Conservation (phyloP, 2,113 vertebrate species). For the Notothenia rossii region DNA sequence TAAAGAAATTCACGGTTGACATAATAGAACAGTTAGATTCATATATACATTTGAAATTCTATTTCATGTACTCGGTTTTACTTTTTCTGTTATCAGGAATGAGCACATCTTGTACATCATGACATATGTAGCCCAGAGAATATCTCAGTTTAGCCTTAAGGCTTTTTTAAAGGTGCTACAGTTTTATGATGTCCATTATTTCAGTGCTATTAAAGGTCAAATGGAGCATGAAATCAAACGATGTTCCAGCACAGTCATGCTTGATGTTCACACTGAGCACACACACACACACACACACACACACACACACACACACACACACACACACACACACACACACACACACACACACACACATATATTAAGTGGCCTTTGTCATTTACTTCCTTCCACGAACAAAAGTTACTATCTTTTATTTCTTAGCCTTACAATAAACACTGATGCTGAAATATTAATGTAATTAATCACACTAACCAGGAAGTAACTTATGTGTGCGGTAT, state of each 20-base stretch:
- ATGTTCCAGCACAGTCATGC: constrained; percentile 24
- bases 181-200: constrained; percentile 56
- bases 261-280: constrained; percentile 1
- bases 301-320: no score
- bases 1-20: background rate
- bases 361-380: constrained; percentile 3
- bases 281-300: no score
- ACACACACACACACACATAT: background rate
- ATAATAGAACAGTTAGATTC: background rate
- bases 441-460: background rate
- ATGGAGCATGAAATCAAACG: constrained; percentile 45
- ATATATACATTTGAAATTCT: background rate
- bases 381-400: background rate
- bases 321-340: no score
- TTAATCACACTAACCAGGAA: background rate
- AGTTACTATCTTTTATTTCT: background rate
- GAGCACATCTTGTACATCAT: background rate
- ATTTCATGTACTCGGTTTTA: background rate
- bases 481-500: background rate
- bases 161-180: constrained; percentile 23
- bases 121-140: constrained; percentile 18
- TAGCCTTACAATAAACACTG: no score
- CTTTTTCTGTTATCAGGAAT: background rate
- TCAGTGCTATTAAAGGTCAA: constrained; percentile 55
- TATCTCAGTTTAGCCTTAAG: constrained; percentile 23